phyloP scores from a whole-genome alignment of 2,888 invertebrate species.

The Ecdyonurus torrentis region DNA sequence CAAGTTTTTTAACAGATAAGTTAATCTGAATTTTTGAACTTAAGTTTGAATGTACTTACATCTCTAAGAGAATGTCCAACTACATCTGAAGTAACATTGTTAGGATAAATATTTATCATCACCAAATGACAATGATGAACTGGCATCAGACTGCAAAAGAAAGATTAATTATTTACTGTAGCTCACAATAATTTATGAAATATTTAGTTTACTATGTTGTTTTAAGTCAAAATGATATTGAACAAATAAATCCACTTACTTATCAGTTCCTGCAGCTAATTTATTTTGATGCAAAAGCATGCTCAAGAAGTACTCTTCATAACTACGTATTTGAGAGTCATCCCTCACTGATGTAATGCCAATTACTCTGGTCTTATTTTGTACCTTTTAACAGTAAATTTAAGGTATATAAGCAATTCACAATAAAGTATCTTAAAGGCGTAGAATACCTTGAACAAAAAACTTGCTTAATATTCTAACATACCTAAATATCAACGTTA shows the following conservation, averaged over 20 bases:
- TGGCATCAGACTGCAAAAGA: constrained; percentile 39
- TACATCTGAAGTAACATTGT: constrained; percentile 60
- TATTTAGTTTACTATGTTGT: constrained; percentile 18
- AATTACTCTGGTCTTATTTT: constrained; percentile 64
- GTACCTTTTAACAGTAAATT: constrained; percentile 22
- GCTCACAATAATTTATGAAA: background rate
- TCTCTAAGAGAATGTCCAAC: constrained; percentile 51
- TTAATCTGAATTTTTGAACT: background rate
- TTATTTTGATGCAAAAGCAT: constrained; percentile 70
- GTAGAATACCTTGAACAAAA: too few relatives aligned
- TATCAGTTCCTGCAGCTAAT: constrained; percentile 39
- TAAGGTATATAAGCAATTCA: too few relatives aligned
- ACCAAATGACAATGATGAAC: constrained; percentile 82
- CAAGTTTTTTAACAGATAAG: background rate
- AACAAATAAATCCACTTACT: constrained; percentile 26
- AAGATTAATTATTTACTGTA: too few relatives aligned
- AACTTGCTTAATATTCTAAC: too few relatives aligned
- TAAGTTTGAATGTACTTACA: constrained; percentile 26
- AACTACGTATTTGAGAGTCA: constrained; percentile 66
- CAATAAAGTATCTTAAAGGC: too few relatives aligned
- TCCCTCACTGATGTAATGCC: constrained; percentile 81
- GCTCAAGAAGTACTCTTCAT: constrained; percentile 74
- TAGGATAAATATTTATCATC: constrained; percentile 74
- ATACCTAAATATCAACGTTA: too few relatives aligned
- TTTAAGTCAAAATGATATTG: constrained; percentile 18